Conservation (phyloP, 2,797 vertebrate genomes). For the Sebastes diaconus region DNA sequence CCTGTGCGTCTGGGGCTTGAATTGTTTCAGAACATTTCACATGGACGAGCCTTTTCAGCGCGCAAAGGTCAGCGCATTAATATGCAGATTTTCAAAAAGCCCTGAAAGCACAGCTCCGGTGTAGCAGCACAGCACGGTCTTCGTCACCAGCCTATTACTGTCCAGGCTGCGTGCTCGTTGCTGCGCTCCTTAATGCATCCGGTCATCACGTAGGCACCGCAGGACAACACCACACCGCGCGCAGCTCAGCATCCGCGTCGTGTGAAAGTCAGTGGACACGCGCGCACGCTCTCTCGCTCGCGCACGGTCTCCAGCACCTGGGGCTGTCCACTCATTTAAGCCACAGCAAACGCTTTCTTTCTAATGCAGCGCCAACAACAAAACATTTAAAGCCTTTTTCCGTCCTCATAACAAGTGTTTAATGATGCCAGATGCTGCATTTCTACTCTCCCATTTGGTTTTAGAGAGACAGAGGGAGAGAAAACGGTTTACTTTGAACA, state of each 20-base stretch:
- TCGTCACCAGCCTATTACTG: neutral
- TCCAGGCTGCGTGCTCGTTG: constrained; percentile 10
- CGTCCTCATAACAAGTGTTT: constrained; percentile 66
- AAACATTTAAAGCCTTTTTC: constrained; percentile 22
- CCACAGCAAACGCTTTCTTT: neutral
- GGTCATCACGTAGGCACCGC: constrained; percentile 20
- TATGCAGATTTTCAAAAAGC: constrained; percentile 46
- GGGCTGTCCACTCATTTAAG: constrained; percentile 43
- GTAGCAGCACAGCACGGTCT: constrained; percentile 1
- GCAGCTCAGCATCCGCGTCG: neutral
- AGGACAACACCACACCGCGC: neutral
- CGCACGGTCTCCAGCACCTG: constrained; percentile 52
- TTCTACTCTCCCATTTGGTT: constrained; percentile 35
- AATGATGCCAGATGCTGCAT: constrained; percentile 70
- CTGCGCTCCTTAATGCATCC: neutral
- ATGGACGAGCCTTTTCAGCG: constrained; percentile 18
- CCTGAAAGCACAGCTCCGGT: constrained; percentile 1
- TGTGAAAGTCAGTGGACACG: constrained; percentile 33
- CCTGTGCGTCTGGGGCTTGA: neutral
- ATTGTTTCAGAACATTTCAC: neutral
- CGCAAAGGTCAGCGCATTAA: constrained; percentile 55
- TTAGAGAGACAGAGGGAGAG: constrained; percentile 17
- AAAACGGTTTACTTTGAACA: constrained; percentile 41
- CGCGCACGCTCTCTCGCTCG: neutral
- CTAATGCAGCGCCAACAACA: constrained; percentile 37